Percentiles rank a stretch among this genome's conserved stretches.
Evolutionary conservation across 2,797 vertebrate species (phyloP).

Genomic region (Aeoliscus strigatus): DNA sequence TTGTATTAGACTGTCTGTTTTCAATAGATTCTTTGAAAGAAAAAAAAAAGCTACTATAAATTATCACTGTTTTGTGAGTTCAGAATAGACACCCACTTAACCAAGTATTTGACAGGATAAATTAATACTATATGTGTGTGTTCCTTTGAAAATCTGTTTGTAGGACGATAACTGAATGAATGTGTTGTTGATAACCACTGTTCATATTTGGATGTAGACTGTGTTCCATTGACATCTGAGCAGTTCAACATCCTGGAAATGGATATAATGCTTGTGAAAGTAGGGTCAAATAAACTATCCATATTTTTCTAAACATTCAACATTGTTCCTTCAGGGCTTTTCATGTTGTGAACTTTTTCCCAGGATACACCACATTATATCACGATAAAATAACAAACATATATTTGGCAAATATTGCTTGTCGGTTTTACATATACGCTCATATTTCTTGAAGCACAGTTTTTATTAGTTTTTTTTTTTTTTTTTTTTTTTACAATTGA

Average conservation of each 20-base stretch:
- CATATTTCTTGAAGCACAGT: not conserved
- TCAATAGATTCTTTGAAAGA: constrained; percentile 67
- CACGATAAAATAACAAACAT: not conserved
- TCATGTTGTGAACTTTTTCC: constrained; percentile 34
- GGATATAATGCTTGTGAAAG: constrained; percentile 73
- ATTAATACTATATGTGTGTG: constrained; percentile 71
- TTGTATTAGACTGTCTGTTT: constrained; percentile 76
- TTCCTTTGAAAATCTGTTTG: constrained; percentile 69
- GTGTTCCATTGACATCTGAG: constrained; percentile 70
- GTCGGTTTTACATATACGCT: not conserved
- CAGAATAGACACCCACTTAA: constrained; percentile 78
- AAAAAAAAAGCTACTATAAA: constrained; percentile 59
- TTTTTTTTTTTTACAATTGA: not conserved
- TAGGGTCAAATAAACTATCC: constrained; percentile 78
- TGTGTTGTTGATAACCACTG: constrained; percentile 66
- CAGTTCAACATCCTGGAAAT: constrained; percentile 49
- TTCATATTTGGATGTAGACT: constrained; percentile 76
- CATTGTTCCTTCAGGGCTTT: constrained; percentile 29
- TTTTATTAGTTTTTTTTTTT: too few relatives aligned
- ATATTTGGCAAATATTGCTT: not conserved
- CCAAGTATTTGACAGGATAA: constrained; percentile 69
- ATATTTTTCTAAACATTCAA: constrained; percentile 78
- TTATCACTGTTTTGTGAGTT: constrained; percentile 70
- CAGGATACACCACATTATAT: not conserved
- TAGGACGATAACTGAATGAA: constrained; percentile 68